Evolutionary conservation across 2,888 invertebrate genomes (phyloP), one percentile per base, ranked within the genome.

Genomic region (Oithona nana): DNA sequence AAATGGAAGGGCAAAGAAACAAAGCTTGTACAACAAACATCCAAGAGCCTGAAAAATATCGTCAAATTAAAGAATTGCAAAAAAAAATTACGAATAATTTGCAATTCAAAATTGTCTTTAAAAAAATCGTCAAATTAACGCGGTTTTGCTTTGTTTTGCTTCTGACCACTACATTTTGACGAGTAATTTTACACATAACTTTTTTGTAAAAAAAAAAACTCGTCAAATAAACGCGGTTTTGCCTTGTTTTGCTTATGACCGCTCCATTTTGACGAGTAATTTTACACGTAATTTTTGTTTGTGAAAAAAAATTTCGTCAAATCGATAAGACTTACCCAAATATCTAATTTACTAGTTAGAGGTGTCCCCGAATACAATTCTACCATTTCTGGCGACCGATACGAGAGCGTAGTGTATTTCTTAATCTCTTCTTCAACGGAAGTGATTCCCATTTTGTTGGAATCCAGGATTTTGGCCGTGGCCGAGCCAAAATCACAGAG

Each of bases 401-500:
- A 92, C 66, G 88, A 86, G 60, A 90, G 76, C 1, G 92, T 92
- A 6, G 92, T 92, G 72, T 90, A 90, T 70, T 75, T 84, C 73
- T 85, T 83, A 66, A 88, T 83, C 74, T 88, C 88, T 69, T 88
- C 87, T 71, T 87, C 85, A n/a, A 87, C 82, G 24, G 75, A 71
- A 24, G 81, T 74, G 11, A 81, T 82, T 57, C 84, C 83, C 69
- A 83, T 82, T 65, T 78, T 76, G 64, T 75, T 75, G 1, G 83
- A 81, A 76, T 83, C 83, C 65, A 84, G 75, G 66, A 66, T 64
- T 71, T 85, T 82, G 31, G 84, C 85, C n/a, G 90, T 92, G 20
- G 90, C 88, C 67, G 89, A 89, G 52, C 92, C 92, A 78, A 92
- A 93, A 78, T 92, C 92, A 76, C 92, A 93, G 52, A 92, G 76